Conservation (phyloP, 1,140 invertebrate species). For the Heliconius eleuchia region DNA sequence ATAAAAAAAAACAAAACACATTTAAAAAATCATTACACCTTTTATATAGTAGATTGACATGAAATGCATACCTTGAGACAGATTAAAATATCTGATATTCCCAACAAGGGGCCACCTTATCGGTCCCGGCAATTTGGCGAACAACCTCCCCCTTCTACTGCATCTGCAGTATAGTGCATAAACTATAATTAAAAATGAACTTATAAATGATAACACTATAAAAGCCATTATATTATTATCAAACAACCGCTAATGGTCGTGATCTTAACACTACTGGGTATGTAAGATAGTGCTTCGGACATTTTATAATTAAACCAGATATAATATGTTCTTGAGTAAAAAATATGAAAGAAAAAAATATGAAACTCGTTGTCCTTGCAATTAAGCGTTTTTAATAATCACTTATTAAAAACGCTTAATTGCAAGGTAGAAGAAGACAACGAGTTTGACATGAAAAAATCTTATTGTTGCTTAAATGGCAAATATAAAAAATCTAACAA, state of each 20-base stretch:
- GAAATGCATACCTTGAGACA: conserved; percentile 19
- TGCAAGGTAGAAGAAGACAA: background rate
- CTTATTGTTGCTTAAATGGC: no score
- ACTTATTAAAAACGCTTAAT: background rate
- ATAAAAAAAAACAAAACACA: no score
- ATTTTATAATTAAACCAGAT: background rate
- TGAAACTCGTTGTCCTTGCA: no score
- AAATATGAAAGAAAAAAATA: background rate
- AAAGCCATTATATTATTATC: background rate
- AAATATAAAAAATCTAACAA: no score
- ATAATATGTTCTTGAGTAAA: background rate
- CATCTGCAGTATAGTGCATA: background rate
- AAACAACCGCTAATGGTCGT: background rate
- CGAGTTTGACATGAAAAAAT: background rate
- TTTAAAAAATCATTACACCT: no score
- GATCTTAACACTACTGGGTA: background rate
- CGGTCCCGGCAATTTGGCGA: conserved; percentile 27
- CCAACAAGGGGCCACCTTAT: conserved; percentile 22
- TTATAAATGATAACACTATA: background rate
- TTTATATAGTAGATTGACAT: background rate
- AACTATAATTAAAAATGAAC: background rate
- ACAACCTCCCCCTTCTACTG: conserved; percentile 2
- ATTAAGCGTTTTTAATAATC: no score
- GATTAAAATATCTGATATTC: conserved; percentile 17
- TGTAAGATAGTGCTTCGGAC: background rate